These are phyloP conservation scores for Marronus borbonicus DNA, from an alignment of 2,888 invertebrate species.

Conservation along the genomic window DNA sequence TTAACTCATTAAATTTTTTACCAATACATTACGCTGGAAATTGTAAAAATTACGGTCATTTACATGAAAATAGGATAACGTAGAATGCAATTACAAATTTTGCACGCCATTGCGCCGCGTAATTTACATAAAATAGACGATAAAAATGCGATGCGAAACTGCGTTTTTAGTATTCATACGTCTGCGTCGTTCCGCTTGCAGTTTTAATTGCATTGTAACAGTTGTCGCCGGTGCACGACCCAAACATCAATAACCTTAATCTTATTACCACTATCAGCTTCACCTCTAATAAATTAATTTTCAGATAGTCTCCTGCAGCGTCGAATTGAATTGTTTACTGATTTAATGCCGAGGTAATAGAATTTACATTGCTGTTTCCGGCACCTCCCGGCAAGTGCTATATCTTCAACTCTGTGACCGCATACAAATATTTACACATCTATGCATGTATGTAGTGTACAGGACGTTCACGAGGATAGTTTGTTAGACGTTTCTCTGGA, in stretches of 20 bases:
- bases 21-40: no score
- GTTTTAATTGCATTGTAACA: constrained; percentile 47
- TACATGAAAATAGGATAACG: neutral
- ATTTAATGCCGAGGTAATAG: constrained; percentile 41
- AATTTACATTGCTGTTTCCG: constrained; percentile 38
- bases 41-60: neutral
- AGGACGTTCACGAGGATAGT: neutral
- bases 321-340: constrained; percentile 42
- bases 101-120: neutral
- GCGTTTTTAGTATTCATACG: constrained; percentile 26
- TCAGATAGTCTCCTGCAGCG: constrained; percentile 31
- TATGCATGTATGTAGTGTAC: neutral
- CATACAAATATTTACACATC: neutral
- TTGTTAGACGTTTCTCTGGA: neutral
- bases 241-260: constrained; percentile 52
- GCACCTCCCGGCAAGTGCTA: constrained; percentile 4
- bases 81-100: neutral
- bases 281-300: constrained; percentile 52
- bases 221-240: constrained; percentile 48
- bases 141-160: constrained; percentile 15
- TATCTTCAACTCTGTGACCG: neutral
- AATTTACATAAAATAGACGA: constrained; percentile 11
- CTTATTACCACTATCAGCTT: constrained; percentile 52
- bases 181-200: constrained; percentile 14
- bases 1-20: no score